Percentiles rank a stretch among this genome's conserved stretches.
Conservation (phyloP, 2,888 invertebrate genomes). For the Spatulosminthurus flaviceps region DNA sequence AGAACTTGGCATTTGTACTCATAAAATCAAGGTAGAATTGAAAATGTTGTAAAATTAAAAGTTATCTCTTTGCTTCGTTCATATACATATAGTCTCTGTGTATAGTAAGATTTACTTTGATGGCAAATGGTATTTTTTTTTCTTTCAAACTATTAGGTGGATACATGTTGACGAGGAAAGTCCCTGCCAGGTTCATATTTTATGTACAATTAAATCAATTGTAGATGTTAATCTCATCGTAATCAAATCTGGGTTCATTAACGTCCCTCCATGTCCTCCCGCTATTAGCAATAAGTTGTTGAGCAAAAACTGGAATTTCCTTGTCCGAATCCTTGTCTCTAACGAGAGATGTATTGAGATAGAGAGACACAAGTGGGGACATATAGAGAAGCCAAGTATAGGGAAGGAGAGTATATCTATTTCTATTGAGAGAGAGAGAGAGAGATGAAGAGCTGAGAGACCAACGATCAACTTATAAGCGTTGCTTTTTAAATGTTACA, state of each 20-base stretch:
- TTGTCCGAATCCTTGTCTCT: conserved; percentile 1
- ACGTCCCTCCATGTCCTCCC: conserved; percentile 8
- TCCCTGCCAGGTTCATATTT: neutral
- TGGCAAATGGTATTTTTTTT: too few relatives aligned
- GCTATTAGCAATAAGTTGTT: conserved; percentile 18
- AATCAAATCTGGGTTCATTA: conserved; percentile 18
- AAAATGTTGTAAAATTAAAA: too few relatives aligned
- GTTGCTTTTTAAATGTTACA: neutral
- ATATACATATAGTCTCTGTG: too few relatives aligned
- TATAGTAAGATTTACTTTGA: too few relatives aligned
- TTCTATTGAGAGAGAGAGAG: neutral
- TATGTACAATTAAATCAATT: conserved; percentile 9
- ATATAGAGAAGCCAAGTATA: neutral
- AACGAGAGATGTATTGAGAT: neutral
- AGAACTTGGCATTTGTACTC: too few relatives aligned
- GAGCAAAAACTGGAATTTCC: conserved; percentile 14
- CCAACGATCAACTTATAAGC: neutral
- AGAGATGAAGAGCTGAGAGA: neutral
- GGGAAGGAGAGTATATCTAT: neutral
- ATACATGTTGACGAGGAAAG: neutral
- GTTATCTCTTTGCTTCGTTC: too few relatives aligned
- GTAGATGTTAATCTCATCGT: conserved; percentile 7
- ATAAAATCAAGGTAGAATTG: too few relatives aligned
- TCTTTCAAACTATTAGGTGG: neutral
- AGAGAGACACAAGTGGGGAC: too few relatives aligned